Base-by-base conservation (phyloP, 2,797 vertebrate genomes). In the Capromys pilorides region DNA sequence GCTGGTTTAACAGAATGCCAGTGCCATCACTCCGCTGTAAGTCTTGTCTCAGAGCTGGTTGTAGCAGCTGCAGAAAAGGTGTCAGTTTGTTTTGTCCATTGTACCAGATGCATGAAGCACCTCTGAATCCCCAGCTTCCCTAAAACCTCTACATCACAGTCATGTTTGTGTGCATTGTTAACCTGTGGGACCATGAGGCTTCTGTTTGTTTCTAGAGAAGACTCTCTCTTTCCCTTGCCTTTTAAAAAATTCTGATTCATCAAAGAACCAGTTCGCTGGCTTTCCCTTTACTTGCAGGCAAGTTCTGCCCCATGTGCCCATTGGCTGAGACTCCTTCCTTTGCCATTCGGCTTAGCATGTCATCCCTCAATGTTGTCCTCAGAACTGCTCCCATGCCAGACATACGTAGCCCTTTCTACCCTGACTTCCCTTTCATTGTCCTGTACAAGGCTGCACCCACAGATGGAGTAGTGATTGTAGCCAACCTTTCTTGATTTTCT, bases 131-230 rank as follows among this genome's bases (percentile, higher is more conserved):
- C 54, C n/a, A 16, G 19, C 36, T 8, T 1, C 26, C 28, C 14
- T 0, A 28, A 39, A 51, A 6, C 4, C 9, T 2, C 11, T 1
- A 5, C 73, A 28, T 7, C 24, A 49, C 10, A 11, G 21, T 16
- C 7, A 26, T 6, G 11, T 2, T 2, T 36, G 61, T 21, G 18
- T 22, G 24, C 3, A 51, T 1, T 3, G 24, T 31, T 61, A 18
- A 57, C 24, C 39, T 10, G n/a, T 51, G 49, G 67, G 51, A 21
- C 24, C 33, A 1, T 10, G 8, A 33, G 59, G 14, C 12, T 62
- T 73, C 45, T 75, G 21, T 80, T 57, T 33, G 6, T 41, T 28
- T 86, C 66, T 64, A 64, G 66, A 1, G 39, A 5, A 41, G 77
- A 59, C 9, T 67, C 33, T 36, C 28, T 59, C 28, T 14, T 85